phyloP scores from a whole-genome alignment of 2,888 invertebrate genomes.

The Clusia tigrina region DNA sequence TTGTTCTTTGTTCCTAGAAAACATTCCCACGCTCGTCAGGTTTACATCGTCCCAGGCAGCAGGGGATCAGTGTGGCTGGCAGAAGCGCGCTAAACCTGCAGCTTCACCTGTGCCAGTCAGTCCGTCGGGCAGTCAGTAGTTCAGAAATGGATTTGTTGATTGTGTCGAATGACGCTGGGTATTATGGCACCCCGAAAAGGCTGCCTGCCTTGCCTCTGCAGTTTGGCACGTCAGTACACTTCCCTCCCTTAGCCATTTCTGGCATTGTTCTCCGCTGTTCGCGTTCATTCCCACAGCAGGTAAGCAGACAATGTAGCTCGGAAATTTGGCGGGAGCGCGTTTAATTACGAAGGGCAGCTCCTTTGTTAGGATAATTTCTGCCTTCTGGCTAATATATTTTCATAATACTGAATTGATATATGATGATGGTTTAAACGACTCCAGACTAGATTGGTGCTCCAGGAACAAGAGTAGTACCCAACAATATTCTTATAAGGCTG shows the following conservation, averaged over 20 bases:
- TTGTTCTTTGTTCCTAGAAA: not conserved
- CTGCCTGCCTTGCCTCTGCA: not conserved
- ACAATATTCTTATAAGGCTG: too few relatives aligned
- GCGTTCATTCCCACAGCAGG: too few relatives aligned
- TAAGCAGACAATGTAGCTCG: too few relatives aligned
- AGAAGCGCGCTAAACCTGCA: constrained; percentile 42
- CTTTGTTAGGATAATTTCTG: not conserved
- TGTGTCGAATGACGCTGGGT: not conserved
- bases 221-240: not conserved
- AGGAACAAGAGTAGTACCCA: too few relatives aligned
- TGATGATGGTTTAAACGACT: too few relatives aligned
- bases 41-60: not conserved
- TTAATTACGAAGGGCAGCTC: too few relatives aligned
- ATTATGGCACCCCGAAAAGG: not conserved
- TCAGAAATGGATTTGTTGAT: not conserved
- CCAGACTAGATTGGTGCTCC: too few relatives aligned
- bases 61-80: not conserved
- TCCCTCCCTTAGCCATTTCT: too few relatives aligned
- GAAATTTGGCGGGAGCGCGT: constrained; percentile 2
- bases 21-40: constrained; percentile 4
- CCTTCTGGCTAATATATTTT: too few relatives aligned
- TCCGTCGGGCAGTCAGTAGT: not conserved
- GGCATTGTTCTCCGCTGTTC: too few relatives aligned
- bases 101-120: constrained; percentile 24
- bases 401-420: too few relatives aligned